phyloP scores from a whole-genome alignment of 2,797 vertebrate genomes.

The Falco cherrug region DNA sequence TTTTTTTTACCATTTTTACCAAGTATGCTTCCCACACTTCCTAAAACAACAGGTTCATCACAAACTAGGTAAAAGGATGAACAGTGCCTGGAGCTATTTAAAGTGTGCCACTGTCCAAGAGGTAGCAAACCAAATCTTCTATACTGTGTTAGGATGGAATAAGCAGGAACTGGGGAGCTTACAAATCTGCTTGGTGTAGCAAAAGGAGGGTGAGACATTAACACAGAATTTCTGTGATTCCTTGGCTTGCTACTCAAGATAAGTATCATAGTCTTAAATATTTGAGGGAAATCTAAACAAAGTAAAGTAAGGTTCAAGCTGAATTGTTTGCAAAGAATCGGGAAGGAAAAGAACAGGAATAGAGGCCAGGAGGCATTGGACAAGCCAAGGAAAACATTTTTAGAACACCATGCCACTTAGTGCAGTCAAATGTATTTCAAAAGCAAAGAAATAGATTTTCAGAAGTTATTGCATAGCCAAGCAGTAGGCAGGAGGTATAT shows the following conservation, averaged over 20 bases:
- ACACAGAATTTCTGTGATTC: slow-evolving; percentile 47
- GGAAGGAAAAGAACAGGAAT: slow-evolving; percentile 22
- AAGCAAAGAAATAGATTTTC: slow-evolving; percentile 32
- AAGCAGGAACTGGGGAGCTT: neutral
- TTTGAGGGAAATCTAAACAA: slow-evolving; percentile 54
- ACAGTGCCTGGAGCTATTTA: neutral
- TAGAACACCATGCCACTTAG: slow-evolving; percentile 26
- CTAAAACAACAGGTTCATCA: neutral
- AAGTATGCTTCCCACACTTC: neutral
- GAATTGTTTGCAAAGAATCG: slow-evolving; percentile 44
- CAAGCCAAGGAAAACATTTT: slow-evolving; percentile 62
- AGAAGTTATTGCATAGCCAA: neutral
- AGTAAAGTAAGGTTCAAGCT: neutral
- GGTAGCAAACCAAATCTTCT: neutral
- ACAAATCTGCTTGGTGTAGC: neutral
- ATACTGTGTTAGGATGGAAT: neutral
- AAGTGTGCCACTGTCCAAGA: neutral
- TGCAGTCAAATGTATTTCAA: slow-evolving; percentile 36
- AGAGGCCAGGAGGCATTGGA: neutral
- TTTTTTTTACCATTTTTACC: neutral
- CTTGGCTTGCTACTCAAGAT: slow-evolving; percentile 42
- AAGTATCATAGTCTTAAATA: slow-evolving; percentile 46
- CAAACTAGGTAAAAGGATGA: neutral
- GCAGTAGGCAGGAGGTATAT: slow-evolving; percentile 32
- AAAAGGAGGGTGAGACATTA: slow-evolving; percentile 7